Conservation (phyloP, 2,797 vertebrate species). For the Falco novaeseelandiae region DNA sequence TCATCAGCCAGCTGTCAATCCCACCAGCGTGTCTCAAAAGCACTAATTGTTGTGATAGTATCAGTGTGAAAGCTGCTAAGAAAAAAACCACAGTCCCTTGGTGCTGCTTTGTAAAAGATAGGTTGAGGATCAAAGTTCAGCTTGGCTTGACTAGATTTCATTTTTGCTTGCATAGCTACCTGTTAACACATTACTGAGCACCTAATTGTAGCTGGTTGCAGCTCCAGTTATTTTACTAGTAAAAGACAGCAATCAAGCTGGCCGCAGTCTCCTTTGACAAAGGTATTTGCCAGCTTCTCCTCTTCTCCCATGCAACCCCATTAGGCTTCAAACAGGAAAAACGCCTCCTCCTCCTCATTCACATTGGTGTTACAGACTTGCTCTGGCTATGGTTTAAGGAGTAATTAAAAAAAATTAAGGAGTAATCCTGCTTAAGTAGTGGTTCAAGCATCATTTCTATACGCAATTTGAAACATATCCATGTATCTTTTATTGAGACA, state of each 20-base stretch:
- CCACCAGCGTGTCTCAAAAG: conserved; percentile 35
- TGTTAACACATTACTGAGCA: conserved; percentile 18
- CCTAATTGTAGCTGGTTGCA: background rate
- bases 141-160: conserved; percentile 29
- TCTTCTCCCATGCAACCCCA: background rate
- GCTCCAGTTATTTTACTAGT: conserved; percentile 14
- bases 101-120: conserved; percentile 24
- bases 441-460: background rate
- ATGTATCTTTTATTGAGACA: background rate
- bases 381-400: background rate
- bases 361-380: background rate
- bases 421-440: background rate
- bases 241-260: background rate
- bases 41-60: conserved; percentile 62
- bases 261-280: background rate
- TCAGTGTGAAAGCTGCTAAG: conserved; percentile 45
- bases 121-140: conserved; percentile 36
- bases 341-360: background rate
- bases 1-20: conserved; percentile 65
- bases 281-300: background rate
- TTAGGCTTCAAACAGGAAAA: background rate
- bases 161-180: conserved; percentile 26
- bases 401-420: background rate
- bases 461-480: background rate
- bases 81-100: conserved; percentile 27